These are phyloP conservation scores for Pomacea canaliculata DNA, from an alignment of 2,888 invertebrate genomes.

Conservation along the genomic window DNA sequence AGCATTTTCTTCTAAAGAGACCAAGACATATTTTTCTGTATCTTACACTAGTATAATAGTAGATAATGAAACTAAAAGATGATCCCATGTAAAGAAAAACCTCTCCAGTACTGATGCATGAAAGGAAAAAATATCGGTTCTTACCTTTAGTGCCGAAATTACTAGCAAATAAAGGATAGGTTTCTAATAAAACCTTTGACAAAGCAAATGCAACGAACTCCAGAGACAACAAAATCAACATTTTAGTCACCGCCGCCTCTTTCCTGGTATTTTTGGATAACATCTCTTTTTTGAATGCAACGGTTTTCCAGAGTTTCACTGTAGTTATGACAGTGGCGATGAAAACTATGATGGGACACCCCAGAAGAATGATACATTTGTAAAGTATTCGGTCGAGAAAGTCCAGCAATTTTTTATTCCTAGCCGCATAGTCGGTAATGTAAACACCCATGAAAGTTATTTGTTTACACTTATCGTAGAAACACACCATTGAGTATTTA, in stretches of 20 bases:
- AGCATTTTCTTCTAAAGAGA: too few species aligned
- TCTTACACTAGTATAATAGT: too few species aligned
- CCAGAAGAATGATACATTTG: neutral
- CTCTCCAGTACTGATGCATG: too few species aligned
- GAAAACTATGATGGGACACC: neutral
- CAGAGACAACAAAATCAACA: neutral
- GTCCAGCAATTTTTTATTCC: neutral
- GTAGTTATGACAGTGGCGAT: neutral
- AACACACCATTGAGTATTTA: neutral
- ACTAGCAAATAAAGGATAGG: neutral
- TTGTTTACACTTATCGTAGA: neutral
- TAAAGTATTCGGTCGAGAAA: neutral
- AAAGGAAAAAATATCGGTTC: neutral
- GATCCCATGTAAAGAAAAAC: too few species aligned
- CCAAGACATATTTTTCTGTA: too few species aligned
- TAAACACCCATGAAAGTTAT: neutral
- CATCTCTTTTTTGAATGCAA: neutral
- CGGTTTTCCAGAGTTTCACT: neutral
- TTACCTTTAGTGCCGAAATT: neutral
- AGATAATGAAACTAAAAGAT: too few species aligned
- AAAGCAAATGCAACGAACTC: neutral
- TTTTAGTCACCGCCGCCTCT: conserved; percentile 1
- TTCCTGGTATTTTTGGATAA: neutral
- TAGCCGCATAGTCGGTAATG: neutral
- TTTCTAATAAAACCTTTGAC: neutral